These are phyloP conservation scores for Prosapia bicincta DNA, from an alignment of 2,888 invertebrate species.

Conservation along the genomic window DNA sequence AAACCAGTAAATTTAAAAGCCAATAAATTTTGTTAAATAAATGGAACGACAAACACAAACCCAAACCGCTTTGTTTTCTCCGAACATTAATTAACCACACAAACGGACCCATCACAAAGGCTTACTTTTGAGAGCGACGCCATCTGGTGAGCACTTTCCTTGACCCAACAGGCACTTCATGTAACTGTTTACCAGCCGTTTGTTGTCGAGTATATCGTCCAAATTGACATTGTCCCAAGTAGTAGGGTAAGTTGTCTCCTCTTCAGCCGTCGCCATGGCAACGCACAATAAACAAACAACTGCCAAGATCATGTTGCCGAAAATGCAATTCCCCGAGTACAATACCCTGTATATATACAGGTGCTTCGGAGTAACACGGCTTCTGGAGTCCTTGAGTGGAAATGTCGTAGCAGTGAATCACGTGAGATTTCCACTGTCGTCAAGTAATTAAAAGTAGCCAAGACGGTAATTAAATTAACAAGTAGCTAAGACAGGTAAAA, in stretches of 20 bases:
- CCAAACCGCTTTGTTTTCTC: too few relatives aligned
- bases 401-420: background rate
- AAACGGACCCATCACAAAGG: too few relatives aligned
- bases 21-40: too few relatives aligned
- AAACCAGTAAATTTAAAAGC: too few relatives aligned
- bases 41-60: too few relatives aligned
- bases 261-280: background rate
- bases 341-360: background rate
- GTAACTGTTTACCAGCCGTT: background rate
- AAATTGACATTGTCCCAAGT: background rate
- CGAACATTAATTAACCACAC: too few relatives aligned
- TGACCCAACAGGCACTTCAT: background rate
- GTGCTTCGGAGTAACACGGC: background rate
- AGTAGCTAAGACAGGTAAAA: too few relatives aligned
- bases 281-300: background rate
- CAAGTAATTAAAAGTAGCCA: background rate
- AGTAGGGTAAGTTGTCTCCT: background rate
- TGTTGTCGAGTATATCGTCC: background rate
- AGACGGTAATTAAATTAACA: too few relatives aligned
- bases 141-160: background rate
- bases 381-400: background rate
- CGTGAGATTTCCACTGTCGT: background rate
- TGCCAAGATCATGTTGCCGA: background rate
- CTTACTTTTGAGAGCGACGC: background rate
- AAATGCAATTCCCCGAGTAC: background rate